phyloP scores from a whole-genome alignment of 2,797 vertebrate species.

The Gila robusta region DNA sequence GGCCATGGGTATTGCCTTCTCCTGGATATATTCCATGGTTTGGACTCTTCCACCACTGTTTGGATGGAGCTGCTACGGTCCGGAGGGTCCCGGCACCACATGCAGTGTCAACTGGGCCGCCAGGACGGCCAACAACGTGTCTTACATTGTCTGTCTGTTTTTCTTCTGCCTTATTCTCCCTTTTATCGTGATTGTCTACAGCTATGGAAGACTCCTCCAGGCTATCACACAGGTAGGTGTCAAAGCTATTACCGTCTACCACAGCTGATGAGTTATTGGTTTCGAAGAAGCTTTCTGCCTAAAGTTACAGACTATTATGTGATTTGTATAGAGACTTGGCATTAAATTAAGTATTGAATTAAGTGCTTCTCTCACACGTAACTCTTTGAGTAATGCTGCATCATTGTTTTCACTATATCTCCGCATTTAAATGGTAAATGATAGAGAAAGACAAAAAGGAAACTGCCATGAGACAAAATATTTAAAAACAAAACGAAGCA shows the following conservation, averaged over 20 bases:
- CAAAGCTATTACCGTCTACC: not conserved
- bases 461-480: too few species aligned
- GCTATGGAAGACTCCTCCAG: slow-evolving; percentile 79
- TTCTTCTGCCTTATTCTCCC: slow-evolving; percentile 83
- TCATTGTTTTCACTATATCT: too few species aligned
- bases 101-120: slow-evolving; percentile 86
- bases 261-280: slow-evolving; percentile 24
- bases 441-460: too few species aligned
- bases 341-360: too few species aligned
- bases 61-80: slow-evolving; percentile 85
- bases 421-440: too few species aligned
- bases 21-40: slow-evolving; percentile 82
- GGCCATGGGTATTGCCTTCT: slow-evolving; percentile 79
- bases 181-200: slow-evolving; percentile 82
- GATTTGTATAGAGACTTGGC: not conserved
- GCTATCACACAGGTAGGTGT: slow-evolving; percentile 80
- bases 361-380: not conserved
- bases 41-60: slow-evolving; percentile 82
- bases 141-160: slow-evolving; percentile 85
- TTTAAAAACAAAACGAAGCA: too few species aligned
- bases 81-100: slow-evolving; percentile 84
- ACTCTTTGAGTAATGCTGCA: not conserved
- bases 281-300: slow-evolving; percentile 7
- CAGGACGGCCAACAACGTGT: slow-evolving; percentile 79
- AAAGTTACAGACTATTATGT: not conserved